Evolutionary conservation across 1,140 invertebrate species (phyloP).

Genomic region (Penaeus indicus): DNA sequence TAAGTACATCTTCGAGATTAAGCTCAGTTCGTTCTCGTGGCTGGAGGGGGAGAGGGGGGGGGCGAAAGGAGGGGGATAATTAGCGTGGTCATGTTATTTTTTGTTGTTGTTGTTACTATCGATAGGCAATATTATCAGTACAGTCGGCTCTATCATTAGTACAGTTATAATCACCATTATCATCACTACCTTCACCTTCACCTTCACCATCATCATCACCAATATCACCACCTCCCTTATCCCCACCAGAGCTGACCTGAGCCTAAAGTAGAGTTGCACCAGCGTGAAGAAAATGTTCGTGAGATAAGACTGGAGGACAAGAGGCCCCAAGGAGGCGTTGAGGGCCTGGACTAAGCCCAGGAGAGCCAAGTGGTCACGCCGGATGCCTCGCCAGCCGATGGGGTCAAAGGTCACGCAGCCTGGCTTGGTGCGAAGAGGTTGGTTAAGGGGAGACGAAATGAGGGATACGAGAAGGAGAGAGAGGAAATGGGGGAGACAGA

Average conservation of each 20-base stretch:
- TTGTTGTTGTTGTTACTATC: too few species aligned
- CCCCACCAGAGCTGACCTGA: slow-evolving; percentile 2
- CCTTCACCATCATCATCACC: too few species aligned
- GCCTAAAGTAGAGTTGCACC: slow-evolving; percentile 48
- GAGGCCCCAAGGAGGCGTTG: slow-evolving; percentile 42
- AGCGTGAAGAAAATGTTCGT: slow-evolving; percentile 59
- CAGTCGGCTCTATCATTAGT: too few species aligned
- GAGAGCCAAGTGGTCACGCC: slow-evolving; percentile 45
- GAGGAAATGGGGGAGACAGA: too few species aligned
- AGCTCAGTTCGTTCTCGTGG: neutral
- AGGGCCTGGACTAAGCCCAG: slow-evolving; percentile 19
- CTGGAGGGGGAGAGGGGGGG: neutral
- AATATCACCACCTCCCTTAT: neutral
- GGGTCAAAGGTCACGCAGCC: too few species aligned
- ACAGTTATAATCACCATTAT: too few species aligned
- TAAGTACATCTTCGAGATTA: slow-evolving; percentile 13
- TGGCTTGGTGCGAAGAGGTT: too few species aligned
- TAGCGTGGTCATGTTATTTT: neutral
- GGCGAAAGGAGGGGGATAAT: neutral
- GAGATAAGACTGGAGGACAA: slow-evolving; percentile 58
- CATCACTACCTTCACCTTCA: too few species aligned
- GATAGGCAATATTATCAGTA: too few species aligned
- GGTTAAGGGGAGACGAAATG: too few species aligned
- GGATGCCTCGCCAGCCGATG: slow-evolving; percentile 3
- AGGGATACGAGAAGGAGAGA: too few species aligned